Conservation (phyloP, 2,797 vertebrate genomes). For the Lepilemur ruficaudatus region DNA sequence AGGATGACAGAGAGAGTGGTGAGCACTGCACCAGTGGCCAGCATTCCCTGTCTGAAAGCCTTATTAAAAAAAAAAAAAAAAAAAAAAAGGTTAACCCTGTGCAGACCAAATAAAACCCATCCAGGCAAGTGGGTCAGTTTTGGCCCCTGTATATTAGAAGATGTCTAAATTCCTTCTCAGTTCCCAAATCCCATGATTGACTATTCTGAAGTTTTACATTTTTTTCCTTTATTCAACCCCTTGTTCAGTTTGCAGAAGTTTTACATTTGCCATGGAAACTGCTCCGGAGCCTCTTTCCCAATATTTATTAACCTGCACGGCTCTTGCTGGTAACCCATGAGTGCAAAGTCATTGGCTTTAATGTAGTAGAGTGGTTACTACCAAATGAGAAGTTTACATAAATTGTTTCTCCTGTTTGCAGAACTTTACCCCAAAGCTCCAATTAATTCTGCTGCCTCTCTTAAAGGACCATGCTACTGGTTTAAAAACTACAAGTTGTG, state of each 20-base stretch:
- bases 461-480: not conserved
- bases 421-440: constrained; percentile 1
- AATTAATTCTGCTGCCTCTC: not conserved
- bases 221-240: no score
- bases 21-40: not conserved
- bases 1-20: not conserved
- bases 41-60: not conserved
- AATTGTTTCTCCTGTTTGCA: not conserved
- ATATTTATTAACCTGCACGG: not conserved
- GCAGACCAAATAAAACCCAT: not conserved
- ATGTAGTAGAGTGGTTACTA: not conserved
- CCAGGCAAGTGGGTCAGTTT: not conserved
- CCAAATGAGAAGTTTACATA: not conserved
- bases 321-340: not conserved
- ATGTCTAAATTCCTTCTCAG: not conserved
- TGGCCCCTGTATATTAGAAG: not conserved
- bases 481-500: not conserved
- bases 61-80: not conserved
- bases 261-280: not conserved
- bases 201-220: not conserved
- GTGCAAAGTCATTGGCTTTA: not conserved
- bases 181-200: not conserved
- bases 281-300: not conserved
- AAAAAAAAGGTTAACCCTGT: not conserved
- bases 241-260: not conserved